Evolutionary conservation across 2,888 invertebrate species (phyloP), one percentile per base, ranked within the genome.

Genomic region (Ochropleura leucogaster): DNA sequence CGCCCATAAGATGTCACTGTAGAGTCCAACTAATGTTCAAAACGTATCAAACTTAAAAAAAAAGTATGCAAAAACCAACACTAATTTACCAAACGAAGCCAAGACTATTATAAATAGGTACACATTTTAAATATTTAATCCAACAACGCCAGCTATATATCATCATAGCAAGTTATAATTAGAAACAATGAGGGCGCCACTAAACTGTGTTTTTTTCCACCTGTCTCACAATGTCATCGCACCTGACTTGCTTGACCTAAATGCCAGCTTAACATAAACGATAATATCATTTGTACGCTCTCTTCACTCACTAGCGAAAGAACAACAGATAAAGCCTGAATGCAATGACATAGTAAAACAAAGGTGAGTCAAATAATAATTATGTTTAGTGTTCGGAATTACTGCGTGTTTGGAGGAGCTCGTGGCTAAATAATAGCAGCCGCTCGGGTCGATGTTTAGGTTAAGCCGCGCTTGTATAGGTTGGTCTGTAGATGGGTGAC

Each of bases 221-320:
- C 91, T 91, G 91, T 89, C 90, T 88, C 86, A 73, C 80, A 86
- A 85, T 83, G 89, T 85, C 86, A 80, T 80, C 79, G 84, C 83
- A 87, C 85, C 89, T 88, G 85, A 80, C 84, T 84, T 83, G 87
- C 87, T 88, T 92, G 93, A 93, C 93, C 93, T 88, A 91, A 90
- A 93, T 93, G 90, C 85, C 88, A 84, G 67, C 65, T 82, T 80
- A 86, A 86, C 84, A 77, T 85, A 77, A 79, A 63, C 72, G 76
- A 81, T 84, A 85, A 80, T 77, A 77, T 80, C 72, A 69, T 80
- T 80, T 80, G 60, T 71, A 59, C 47, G 65, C 59, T 68, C 72
- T 75, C 68, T 82, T 82, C 72, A 62, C 51, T 40, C n/a, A 69
- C 68, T 76, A 72, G 68, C 72, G 57, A 82, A 79, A 76, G 62